Base-by-base conservation (phyloP, 2,888 invertebrate species). In the Alviniconcha strummeri region DNA sequence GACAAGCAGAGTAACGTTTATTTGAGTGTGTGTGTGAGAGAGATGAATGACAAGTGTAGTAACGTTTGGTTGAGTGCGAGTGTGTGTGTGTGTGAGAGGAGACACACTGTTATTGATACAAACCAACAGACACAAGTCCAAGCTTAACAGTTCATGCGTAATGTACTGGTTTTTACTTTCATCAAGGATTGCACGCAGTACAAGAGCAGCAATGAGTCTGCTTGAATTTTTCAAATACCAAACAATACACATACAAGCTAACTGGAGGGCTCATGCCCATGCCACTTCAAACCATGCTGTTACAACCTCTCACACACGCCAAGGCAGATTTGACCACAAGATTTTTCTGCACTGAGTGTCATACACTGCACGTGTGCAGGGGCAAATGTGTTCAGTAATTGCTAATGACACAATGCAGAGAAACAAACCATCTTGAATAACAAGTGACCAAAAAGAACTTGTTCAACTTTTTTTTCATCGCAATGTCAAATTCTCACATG, bases 131-230 rank as follows among this genome's bases (percentile, higher is more conserved):
- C 57, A 17, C 52, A 52, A 71, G 71, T 13, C 17, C 57, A 71
- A 36, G 36, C 36, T 36, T 36, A 36, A 36, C 36, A 36, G 36
- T 36, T 36, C 36, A 72, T 64, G 71, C 71, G n/a, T 13, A 52
- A 8, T 74, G 78, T 69, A 69, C 17, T 71, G 71, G 56, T 69
- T 71, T 80, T 57, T 80, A 80, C 69, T 72, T 7, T 69, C 36
- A 15, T 80, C 56, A 55, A 80, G 80, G 55, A 71, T 69, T 69
- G 80, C 71, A 80, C 69, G 55, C 71, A 55, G 7, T 77, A 77
- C 76, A 77, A 57, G 17, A 77, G 19, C 19, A 77, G 57, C 55
- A 55, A 19, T 19, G 57, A 57, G 54, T 75, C 76, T 77, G 76
- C 57, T 57, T 19, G 19, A 36, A 57, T 36, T 36, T 36, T 36